Percentiles rank a stretch among this genome's conserved stretches.
These are phyloP conservation scores for Calameuta filiformis DNA, from an alignment of 2,888 invertebrate genomes.

Conservation along the genomic window DNA sequence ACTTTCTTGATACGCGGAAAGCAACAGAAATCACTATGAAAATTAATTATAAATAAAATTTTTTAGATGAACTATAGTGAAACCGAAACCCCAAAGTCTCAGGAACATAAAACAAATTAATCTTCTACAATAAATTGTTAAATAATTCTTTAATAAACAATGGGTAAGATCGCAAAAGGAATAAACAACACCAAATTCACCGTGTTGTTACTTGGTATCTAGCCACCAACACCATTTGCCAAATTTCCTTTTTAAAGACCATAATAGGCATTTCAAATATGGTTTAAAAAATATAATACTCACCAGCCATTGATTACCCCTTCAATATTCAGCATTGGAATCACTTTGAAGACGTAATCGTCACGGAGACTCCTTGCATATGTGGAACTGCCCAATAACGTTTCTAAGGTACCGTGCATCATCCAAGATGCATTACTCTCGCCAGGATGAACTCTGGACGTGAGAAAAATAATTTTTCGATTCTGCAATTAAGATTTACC, in stretches of 20 bases:
- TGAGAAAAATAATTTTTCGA: slow-evolving; percentile 78
- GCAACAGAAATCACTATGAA: too few species aligned
- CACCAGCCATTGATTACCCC: slow-evolving; percentile 89
- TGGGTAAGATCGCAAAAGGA: too few species aligned
- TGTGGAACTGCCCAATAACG: slow-evolving; percentile 71
- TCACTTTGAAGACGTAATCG: slow-evolving; percentile 84
- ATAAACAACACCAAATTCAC: too few species aligned
- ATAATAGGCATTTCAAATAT: neutral
- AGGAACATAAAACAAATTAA: too few species aligned
- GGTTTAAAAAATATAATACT: slow-evolving; percentile 58
- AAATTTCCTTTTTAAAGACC: neutral
- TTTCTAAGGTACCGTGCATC: slow-evolving; percentile 83
- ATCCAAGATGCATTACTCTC: slow-evolving; percentile 92
- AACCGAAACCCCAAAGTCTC: too few species aligned
- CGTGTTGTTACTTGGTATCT: too few species aligned
- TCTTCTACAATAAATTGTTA: too few species aligned
- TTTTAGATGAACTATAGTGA: too few species aligned
- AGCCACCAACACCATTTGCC: too few species aligned
- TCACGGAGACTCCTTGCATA: slow-evolving; percentile 74
- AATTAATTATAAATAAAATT: too few species aligned
- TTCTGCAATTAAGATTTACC: slow-evolving; percentile 65
- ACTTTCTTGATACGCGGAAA: too few species aligned
- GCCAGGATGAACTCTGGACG: slow-evolving; percentile 87
- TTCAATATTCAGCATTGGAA: slow-evolving; percentile 91
- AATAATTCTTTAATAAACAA: too few species aligned